A percentile compares a stretch with the other conserved stretches of the same genome.
Conservation (phyloP, 1,140 invertebrate species). For the Mesaphorura yosii region DNA sequence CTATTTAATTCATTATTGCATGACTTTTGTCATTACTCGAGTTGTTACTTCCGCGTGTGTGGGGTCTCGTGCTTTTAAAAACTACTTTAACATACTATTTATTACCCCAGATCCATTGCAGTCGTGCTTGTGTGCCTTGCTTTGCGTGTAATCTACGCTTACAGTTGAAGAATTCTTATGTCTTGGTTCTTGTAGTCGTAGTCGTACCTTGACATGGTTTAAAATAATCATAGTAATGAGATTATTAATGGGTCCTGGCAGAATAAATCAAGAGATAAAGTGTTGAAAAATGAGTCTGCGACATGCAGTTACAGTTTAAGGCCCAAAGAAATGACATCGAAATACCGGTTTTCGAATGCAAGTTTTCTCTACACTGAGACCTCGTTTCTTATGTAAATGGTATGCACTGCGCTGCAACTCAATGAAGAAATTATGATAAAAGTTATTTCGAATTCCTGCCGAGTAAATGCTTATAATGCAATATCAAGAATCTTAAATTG, state of each 20-base stretch:
- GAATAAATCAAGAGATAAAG: conserved; percentile 19
- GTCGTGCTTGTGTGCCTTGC: conserved; percentile 9
- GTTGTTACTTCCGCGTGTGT: no score
- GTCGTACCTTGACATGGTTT: conserved; percentile 17
- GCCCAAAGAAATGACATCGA: not conserved
- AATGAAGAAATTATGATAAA: no score
- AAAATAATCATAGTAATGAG: conserved; percentile 26
- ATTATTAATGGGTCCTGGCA: conserved; percentile 15
- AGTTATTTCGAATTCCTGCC: not conserved
- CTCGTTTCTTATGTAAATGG: not conserved
- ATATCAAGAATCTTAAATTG: no score
- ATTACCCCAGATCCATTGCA: no score
- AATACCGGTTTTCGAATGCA: conserved; percentile 1
- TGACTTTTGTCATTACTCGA: conserved; percentile 18
- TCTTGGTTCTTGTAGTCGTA: conserved; percentile 10
- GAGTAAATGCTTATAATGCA: not conserved
- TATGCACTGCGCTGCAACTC: not conserved
- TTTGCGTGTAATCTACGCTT: not conserved
- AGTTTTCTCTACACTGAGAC: not conserved
- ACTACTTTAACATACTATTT: no score
- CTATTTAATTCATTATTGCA: no score
- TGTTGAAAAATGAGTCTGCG: conserved; percentile 27
- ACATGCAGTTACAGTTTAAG: conserved; percentile 14
- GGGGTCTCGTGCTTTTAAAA: no score
- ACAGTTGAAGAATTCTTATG: not conserved